These are phyloP conservation scores for Dryoscopus gambensis DNA, from an alignment of 2,113 vertebrate species.

Conservation along the genomic window DNA sequence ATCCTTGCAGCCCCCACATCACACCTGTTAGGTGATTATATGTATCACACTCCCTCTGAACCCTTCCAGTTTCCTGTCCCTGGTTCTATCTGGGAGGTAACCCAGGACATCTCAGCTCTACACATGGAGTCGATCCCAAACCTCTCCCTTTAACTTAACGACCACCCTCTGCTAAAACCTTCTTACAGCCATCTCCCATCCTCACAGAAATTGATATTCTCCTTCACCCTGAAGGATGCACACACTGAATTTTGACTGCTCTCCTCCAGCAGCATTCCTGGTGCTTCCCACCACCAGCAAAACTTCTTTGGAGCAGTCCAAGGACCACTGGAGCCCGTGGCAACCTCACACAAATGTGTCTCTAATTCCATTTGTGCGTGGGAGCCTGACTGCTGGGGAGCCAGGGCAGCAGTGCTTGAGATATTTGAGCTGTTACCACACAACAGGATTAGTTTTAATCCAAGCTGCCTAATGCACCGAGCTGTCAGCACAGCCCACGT, in stretches of 20 bases:
- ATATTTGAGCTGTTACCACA: not conserved
- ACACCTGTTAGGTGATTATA: accelerated
- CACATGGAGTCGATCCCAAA: not conserved
- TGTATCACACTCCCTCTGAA: not conserved
- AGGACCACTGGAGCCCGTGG: not conserved
- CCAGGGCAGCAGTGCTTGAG: not conserved
- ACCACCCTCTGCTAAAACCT: not conserved
- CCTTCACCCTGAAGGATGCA: accelerated
- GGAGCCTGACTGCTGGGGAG: not conserved
- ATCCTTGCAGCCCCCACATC: not conserved
- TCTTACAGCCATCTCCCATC: not conserved
- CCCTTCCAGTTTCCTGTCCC: not conserved
- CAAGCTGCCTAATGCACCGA: not conserved
- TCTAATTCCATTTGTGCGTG: not conserved
- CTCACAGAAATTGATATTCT: accelerated
- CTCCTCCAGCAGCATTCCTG: not conserved
- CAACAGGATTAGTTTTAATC: constrained; percentile 53
- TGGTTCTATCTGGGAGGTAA: not conserved
- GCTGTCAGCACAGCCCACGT: not conserved
- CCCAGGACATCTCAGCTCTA: not conserved
- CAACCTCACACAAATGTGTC: not conserved
- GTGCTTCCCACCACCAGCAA: not conserved
- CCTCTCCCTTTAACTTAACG: not conserved
- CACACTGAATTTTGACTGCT: not conserved
- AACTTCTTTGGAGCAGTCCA: not conserved